phyloP scores from a whole-genome alignment of 2,888 invertebrate genomes.

The Cantharis rustica region DNA sequence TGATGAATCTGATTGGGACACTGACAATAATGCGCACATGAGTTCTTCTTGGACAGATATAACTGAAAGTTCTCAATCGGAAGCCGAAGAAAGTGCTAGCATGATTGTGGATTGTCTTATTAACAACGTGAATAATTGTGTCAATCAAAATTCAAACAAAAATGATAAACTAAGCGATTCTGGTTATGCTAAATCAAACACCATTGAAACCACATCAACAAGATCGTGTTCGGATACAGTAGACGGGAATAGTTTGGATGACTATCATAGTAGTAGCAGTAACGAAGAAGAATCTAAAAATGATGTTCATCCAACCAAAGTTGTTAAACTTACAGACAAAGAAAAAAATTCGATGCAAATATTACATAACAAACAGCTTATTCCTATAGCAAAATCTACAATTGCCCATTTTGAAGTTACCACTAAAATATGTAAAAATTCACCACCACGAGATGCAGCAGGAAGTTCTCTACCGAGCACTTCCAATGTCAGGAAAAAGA shows the following conservation, averaged over 20 bases:
- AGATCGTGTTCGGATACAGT: conserved; percentile 24
- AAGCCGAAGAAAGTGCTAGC: background rate
- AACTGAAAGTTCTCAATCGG: background rate
- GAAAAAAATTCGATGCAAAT: background rate
- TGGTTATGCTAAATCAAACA: conserved; percentile 47
- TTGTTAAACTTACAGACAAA: background rate
- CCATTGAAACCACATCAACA: conserved; percentile 40
- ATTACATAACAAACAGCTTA: background rate
- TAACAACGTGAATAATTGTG: background rate
- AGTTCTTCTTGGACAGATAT: background rate
- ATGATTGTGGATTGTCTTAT: background rate
- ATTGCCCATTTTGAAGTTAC: background rate
- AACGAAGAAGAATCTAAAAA: background rate
- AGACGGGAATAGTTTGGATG: conserved; percentile 24
- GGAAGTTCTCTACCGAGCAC: conserved; percentile 35
- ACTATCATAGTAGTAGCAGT: conserved; percentile 3
- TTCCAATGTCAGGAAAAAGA: conserved; percentile 37
- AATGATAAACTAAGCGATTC: conserved; percentile 36
- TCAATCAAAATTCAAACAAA: background rate
- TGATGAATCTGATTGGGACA: conserved; percentile 15
- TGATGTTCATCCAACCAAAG: background rate
- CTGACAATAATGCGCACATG: background rate
- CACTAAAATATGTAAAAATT: background rate
- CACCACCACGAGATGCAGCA: background rate
- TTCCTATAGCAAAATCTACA: background rate